These are phyloP conservation scores for Sussaba pulchella DNA, from an alignment of 2,888 invertebrate genomes.

Conservation along the genomic window DNA sequence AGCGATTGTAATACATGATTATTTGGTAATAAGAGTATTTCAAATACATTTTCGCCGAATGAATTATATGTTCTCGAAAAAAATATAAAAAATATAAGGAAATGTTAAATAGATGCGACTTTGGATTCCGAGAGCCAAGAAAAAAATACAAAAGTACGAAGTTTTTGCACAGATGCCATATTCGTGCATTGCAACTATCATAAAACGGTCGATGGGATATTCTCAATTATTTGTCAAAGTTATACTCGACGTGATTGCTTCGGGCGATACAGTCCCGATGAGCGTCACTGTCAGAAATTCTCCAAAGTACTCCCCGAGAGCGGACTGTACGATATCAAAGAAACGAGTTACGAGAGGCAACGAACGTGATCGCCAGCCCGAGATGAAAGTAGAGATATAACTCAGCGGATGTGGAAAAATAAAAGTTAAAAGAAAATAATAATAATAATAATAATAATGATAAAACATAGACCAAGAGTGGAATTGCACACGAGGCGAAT, in stretches of 20 bases:
- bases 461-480: conserved; percentile 25
- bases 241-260: conserved; percentile 45
- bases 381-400: conserved; percentile 31
- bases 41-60: too few species aligned
- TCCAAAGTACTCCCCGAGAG: conserved; percentile 20
- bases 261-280: conserved; percentile 32
- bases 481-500: conserved; percentile 27
- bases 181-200: conserved; percentile 6
- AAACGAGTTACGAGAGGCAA: not conserved
- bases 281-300: conserved; percentile 35
- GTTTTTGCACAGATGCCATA: not conserved
- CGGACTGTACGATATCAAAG: conserved; percentile 9
- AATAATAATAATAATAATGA: too few species aligned
- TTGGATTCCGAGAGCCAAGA: too few species aligned
- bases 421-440: conserved; percentile 9
- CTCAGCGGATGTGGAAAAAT: conserved; percentile 12
- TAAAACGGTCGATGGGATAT: conserved; percentile 34
- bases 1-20: too few species aligned
- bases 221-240: conserved; percentile 47
- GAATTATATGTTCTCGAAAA: too few species aligned
- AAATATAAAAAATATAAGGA: too few species aligned
- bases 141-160: conserved; percentile 12
- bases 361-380: conserved; percentile 22
- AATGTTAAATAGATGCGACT: too few species aligned
- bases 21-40: too few species aligned